Conservation (phyloP, 2,113 vertebrate species). For the Lota lota region DNA sequence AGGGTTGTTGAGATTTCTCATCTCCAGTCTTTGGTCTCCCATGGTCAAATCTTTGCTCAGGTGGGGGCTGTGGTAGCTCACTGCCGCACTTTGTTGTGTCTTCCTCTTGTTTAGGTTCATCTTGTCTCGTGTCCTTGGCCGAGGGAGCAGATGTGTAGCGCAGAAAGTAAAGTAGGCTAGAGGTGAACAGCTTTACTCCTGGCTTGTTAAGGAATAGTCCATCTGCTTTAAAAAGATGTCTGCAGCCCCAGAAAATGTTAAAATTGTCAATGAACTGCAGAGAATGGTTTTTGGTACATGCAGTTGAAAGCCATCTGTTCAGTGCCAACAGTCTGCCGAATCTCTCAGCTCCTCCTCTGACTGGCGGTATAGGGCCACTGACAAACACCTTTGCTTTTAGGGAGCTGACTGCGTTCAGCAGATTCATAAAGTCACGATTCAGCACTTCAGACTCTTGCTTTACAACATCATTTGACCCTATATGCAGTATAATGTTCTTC, state of each 20-base stretch:
- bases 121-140: constrained; percentile 7
- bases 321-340: not conserved
- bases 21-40: no score
- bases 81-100: not conserved
- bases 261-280: not conserved
- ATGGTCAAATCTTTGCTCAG: no score
- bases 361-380: not conserved
- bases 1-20: no score
- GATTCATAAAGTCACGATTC: not conserved
- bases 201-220: constrained; percentile 15
- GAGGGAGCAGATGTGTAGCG: not conserved
- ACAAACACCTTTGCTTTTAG: constrained; percentile 7
- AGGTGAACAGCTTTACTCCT: constrained; percentile 15
- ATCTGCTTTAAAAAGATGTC: constrained; percentile 11
- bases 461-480: not conserved
- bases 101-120: constrained; percentile 17
- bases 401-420: not conserved
- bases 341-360: not conserved
- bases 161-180: constrained; percentile 6
- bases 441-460: not conserved
- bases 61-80: no score
- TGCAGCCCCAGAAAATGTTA: not conserved
- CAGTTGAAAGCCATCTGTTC: constrained; percentile 2
- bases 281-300: not conserved
- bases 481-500: not conserved